Conservation (phyloP, 2,888 invertebrate species). For the Synanthedon formicaeformis region DNA sequence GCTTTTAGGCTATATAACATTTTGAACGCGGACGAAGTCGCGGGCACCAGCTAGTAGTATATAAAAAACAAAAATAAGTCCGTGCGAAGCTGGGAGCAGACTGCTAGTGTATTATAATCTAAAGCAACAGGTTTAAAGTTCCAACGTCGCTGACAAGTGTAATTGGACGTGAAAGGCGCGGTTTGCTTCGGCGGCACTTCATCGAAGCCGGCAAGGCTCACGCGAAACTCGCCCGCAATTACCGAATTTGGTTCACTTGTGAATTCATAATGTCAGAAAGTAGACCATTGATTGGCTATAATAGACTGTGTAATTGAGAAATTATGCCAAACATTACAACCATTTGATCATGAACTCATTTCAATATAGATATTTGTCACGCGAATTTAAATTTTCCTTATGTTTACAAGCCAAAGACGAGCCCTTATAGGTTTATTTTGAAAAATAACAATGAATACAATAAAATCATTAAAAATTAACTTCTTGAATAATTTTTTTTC, state of each 20-base stretch:
- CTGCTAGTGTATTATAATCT: conserved; percentile 3
- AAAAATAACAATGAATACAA: no score
- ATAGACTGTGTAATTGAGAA: not conserved
- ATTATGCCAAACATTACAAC: not conserved
- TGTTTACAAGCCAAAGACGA: no score
- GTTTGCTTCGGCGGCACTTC: conserved; percentile 1
- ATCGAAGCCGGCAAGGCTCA: conserved; percentile 10
- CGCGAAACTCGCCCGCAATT: conserved; percentile 19
- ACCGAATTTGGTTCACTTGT: conserved; percentile 12
- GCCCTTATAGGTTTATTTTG: no score
- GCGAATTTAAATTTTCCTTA: no score
- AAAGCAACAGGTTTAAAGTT: conserved; percentile 16
- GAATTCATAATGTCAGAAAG: not conserved
- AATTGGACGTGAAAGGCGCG: conserved; percentile 26
- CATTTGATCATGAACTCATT: no score
- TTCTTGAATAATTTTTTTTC: no score
- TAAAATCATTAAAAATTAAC: no score
- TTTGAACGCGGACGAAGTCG: no score
- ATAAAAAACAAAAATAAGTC: not conserved
- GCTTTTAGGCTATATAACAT: no score
- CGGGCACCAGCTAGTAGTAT: no score
- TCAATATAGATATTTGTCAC: no score
- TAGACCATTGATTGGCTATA: not conserved
- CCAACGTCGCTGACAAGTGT: conserved; percentile 14
- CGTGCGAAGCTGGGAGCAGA: not conserved